Evolutionary conservation across 2,113 vertebrate species (phyloP).

Genomic region (Asarcornis scutulata): DNA sequence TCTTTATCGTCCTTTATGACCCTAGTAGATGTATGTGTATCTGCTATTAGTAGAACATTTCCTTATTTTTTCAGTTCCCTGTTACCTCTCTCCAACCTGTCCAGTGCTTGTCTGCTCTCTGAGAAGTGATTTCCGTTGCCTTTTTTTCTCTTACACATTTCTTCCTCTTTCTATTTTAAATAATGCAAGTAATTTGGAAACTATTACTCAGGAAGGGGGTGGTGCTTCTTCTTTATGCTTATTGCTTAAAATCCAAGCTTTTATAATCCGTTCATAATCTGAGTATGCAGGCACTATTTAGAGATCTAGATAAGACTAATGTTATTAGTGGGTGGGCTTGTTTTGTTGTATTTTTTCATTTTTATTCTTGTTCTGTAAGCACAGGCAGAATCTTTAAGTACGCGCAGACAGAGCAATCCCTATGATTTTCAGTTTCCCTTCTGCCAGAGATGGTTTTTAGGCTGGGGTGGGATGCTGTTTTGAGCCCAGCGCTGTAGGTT

Average conservation of each 20-base stretch:
- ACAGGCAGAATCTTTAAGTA: background rate
- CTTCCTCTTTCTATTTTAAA: constrained; percentile 31
- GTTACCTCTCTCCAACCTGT: background rate
- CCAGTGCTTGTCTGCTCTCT: background rate
- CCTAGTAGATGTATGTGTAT: background rate
- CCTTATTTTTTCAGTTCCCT: background rate
- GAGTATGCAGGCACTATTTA: background rate
- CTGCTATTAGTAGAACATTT: background rate
- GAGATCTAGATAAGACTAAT: background rate
- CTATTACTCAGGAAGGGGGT: background rate
- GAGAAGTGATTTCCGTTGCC: background rate
- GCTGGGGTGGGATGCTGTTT: background rate
- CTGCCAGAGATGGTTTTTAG: background rate
- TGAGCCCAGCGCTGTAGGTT: background rate
- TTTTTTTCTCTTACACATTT: constrained; percentile 1
- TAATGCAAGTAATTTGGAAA: background rate
- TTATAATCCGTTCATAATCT: background rate
- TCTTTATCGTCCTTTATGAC: background rate
- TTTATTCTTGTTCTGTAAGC: background rate
- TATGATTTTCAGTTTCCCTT: background rate
- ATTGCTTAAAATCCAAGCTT: background rate
- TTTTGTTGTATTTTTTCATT: background rate
- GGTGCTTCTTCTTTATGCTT: background rate
- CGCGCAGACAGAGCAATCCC: background rate
- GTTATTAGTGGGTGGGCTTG: background rate